phyloP scores from a whole-genome alignment of 1,140 invertebrate genomes.

The Drosophila baimaii region DNA sequence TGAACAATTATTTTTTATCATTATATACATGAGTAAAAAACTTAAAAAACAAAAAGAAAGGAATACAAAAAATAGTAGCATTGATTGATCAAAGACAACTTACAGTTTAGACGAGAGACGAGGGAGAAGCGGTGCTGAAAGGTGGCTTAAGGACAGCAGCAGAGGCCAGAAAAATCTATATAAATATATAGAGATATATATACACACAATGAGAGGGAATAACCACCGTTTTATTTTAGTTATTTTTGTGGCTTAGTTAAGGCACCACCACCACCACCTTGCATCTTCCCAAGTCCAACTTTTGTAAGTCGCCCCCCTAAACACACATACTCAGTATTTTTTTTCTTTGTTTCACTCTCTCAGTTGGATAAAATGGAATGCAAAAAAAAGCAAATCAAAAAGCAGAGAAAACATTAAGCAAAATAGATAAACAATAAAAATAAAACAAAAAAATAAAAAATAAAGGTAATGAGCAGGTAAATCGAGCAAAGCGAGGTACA shows the following conservation, averaged over 20 bases:
- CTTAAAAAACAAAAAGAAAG: too few relatives aligned
- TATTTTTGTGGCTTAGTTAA: conserved; percentile 6
- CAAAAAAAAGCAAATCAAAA: conserved; percentile 24
- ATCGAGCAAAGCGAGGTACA: conserved; percentile 44
- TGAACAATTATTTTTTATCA: conserved; percentile 39
- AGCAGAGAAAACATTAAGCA: conserved; percentile 6
- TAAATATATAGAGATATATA: neutral
- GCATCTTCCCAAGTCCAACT: conserved; percentile 10
- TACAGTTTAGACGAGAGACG: neutral
- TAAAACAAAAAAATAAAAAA: conserved; percentile 12
- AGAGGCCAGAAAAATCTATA: conserved; percentile 13
- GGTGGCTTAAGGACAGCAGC: neutral
- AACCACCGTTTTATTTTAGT: conserved; percentile 31
- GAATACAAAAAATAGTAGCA: conserved; percentile 14
- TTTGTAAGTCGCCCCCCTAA: neutral
- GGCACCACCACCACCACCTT: conserved; percentile 6
- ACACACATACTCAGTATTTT: conserved; percentile 27
- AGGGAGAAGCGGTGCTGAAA: conserved; percentile 26
- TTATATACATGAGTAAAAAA: conserved; percentile 32
- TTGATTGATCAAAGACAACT: conserved; percentile 36
- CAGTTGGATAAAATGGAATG: neutral
- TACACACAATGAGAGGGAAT: conserved; percentile 4
- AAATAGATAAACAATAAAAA: conserved; percentile 7
- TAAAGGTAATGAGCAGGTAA: conserved; percentile 28
- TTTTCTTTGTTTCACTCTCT: neutral